These are phyloP conservation scores for Xenopus borealis DNA, from an alignment of 2,113 vertebrate genomes.

Conservation along the genomic window DNA sequence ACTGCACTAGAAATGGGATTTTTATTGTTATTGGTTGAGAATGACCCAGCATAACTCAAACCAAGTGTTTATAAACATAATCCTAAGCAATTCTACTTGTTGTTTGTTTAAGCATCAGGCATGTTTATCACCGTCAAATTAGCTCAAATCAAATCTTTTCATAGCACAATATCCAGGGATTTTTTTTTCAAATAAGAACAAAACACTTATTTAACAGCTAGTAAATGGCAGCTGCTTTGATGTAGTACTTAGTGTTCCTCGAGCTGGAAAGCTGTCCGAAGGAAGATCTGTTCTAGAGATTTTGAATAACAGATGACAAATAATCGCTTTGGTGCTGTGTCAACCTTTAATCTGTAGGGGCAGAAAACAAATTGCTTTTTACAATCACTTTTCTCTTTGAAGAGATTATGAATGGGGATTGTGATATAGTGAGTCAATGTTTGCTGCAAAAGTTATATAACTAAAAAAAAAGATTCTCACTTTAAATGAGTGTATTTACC, in stretches of 20 bases:
- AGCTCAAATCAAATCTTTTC: slow-evolving; percentile 41
- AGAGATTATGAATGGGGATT: slow-evolving; percentile 11
- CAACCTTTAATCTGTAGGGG: slow-evolving; percentile 41
- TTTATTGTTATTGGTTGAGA: slow-evolving; percentile 30
- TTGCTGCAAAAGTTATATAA: slow-evolving; percentile 11
- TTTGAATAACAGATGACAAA: slow-evolving; percentile 29
- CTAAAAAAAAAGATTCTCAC: not conserved
- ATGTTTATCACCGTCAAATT: slow-evolving; percentile 44
- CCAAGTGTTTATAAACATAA: slow-evolving; percentile 19
- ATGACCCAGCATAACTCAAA: slow-evolving; percentile 42
- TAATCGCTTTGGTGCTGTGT: slow-evolving; percentile 28
- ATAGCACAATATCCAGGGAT: slow-evolving; percentile 37
- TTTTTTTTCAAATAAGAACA: slow-evolving; percentile 28
- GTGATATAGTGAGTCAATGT: slow-evolving; percentile 20
- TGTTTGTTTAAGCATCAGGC: slow-evolving; percentile 17
- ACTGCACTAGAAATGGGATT: slow-evolving; percentile 16
- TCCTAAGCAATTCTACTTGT: slow-evolving; percentile 12
- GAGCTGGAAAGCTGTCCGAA: slow-evolving; percentile 10
- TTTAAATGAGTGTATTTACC: too few species aligned
- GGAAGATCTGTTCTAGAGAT: slow-evolving; percentile 27
- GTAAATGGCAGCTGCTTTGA: slow-evolving; percentile 32
- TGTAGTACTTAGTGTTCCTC: slow-evolving; percentile 29
- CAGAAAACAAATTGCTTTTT: slow-evolving; percentile 31
- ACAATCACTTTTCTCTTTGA: slow-evolving; percentile 1
- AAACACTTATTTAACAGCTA: slow-evolving; percentile 32